phyloP scores from a whole-genome alignment of 2,888 invertebrate genomes.

The Drosophila gaucha region DNA sequence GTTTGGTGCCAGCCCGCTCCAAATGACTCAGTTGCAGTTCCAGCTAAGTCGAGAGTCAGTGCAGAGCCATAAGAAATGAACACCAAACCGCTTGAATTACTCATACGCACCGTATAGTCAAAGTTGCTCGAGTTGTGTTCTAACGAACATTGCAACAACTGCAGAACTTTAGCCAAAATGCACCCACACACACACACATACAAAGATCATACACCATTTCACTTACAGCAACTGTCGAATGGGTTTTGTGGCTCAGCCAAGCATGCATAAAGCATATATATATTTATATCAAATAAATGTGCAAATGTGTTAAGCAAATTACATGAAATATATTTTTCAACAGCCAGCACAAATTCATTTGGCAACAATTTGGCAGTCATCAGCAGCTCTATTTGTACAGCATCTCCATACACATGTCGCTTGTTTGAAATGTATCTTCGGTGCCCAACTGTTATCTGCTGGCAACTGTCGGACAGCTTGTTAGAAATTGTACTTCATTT shows the following conservation, averaged over 20 bases:
- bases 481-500: constrained; percentile 12
- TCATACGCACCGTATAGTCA: constrained; percentile 63
- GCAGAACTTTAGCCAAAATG: constrained; percentile 3
- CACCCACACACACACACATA: neutral
- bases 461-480: constrained; percentile 10
- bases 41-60: constrained; percentile 23
- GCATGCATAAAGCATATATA: neutral
- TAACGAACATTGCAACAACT: constrained; percentile 30
- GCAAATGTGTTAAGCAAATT: constrained; percentile 22
- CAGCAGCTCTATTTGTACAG: constrained; percentile 23
- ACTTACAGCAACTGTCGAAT: neutral
- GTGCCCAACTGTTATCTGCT: constrained; percentile 5
- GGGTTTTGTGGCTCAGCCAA: neutral
- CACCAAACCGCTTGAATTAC: constrained; percentile 57
- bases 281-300: neutral
- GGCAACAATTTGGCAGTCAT: constrained; percentile 28
- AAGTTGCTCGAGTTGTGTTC: constrained; percentile 34
- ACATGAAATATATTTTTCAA: constrained; percentile 2
- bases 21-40: constrained; percentile 62
- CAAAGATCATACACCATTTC: constrained; percentile 24
- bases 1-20: constrained; percentile 26
- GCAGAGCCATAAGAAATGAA: constrained; percentile 50
- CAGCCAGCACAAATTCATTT: constrained; percentile 18
- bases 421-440: constrained; percentile 3
- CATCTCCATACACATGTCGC: neutral